Evolutionary conservation across 2,113 vertebrate genomes (phyloP), one percentile per base, ranked within the genome.

Genomic region (Chionodraco myersi): DNA sequence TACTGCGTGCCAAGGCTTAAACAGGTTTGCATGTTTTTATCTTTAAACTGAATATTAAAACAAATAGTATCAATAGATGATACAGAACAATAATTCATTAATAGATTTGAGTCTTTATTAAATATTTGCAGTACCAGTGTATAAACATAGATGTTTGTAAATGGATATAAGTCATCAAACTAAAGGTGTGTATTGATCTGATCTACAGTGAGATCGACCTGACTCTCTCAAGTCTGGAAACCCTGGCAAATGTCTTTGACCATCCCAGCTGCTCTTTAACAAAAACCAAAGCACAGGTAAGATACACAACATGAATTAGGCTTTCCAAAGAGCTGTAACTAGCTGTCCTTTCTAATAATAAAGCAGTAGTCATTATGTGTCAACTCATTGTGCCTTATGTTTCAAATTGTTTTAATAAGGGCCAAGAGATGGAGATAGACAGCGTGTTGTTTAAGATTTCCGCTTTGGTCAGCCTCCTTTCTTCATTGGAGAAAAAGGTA

Each of bases 401-500:
- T 1, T 65, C 66, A 3, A 83, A 8, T 72, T 30, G 80, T 44
- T 79, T 44, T 52, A 88, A 62, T 18, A 86, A 93, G 88, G 80
- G 88, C 63, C 88, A 94, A 0, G 93, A 96, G 54, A 91, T 94
- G 47, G 96, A 95, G 60, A 89, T 97, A 23, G 96, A 97, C 68
- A 87, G 83, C 79, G 90, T 97, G 79, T 82, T 97, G 72, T 91
- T 57, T 85, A 96, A 96, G 88, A 95, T 96, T 64, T 94, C 96
- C 36, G 75, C 93, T 0, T 92, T 97, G 77, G 95, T 95, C 88
- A 94, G 95, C 56, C 94, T 96, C 49, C 94, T 97, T 3, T 95
- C 96, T 41, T 95, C 94, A 0, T 68, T 97, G 86, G 97, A 97
- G 89, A 96, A 95, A 86, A 96, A 94, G 95, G 97, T 97, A 83